Percentiles rank a stretch among this genome's conserved stretches.
Evolutionary conservation across 2,888 invertebrate genomes (phyloP).

Genomic region (Lithophane socia): DNA sequence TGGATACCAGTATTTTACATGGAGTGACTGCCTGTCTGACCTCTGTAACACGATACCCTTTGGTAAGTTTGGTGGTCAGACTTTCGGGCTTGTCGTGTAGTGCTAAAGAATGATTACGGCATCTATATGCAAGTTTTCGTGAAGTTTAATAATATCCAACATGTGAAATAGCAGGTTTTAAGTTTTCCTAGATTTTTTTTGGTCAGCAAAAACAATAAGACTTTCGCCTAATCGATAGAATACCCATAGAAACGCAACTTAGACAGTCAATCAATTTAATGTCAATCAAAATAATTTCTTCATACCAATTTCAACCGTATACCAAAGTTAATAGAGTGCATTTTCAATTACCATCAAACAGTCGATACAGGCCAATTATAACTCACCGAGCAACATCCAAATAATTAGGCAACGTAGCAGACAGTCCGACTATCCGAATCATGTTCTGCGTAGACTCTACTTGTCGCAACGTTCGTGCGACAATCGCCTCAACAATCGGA

Average conservation of each 20-base stretch:
- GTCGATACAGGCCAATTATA: too few species aligned
- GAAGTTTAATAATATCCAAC: too few species aligned
- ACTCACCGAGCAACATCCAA: constrained; percentile 95
- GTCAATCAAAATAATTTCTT: too few species aligned
- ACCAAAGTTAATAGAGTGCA: fast-evolving
- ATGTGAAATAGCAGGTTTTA: not conserved
- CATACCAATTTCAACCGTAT: not conserved
- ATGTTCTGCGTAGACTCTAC: constrained; percentile 97
- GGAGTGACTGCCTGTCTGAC: too few species aligned
- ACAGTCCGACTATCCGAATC: constrained; percentile 99
- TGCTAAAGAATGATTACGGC: too few species aligned
- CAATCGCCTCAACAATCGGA: constrained; percentile 98
- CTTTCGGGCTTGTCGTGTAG: too few species aligned
- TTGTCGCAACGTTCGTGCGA: constrained; percentile 98
- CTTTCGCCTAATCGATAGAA: not conserved
- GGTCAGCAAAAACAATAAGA: not conserved
- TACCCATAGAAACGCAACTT: not conserved
- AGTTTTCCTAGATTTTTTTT: not conserved
- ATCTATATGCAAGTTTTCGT: too few species aligned
- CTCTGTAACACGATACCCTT: too few species aligned
- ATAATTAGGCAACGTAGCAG: constrained; percentile 99
- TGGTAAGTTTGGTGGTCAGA: too few species aligned
- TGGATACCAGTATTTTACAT: too few species aligned
- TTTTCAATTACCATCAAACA: not conserved
- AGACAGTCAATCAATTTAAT: too few species aligned